Base-by-base conservation (phyloP, 1,140 invertebrate species). In the Drosophila varians region DNA sequence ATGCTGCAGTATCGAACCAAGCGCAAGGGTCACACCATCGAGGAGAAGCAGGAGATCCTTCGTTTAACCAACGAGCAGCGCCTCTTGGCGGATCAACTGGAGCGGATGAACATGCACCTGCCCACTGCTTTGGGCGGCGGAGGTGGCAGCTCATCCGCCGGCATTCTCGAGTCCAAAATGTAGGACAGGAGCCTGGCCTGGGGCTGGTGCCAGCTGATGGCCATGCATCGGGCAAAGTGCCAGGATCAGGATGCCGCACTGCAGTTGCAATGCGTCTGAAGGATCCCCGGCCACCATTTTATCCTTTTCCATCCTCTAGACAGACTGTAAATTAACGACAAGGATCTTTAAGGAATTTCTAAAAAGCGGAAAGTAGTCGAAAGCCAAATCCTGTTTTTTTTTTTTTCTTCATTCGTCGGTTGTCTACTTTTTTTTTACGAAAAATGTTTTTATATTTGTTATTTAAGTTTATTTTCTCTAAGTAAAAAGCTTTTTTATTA, bases 1-100 rank as follows among this genome's bases (percentile, higher is more conserved):
- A 94, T 96, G 73, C 92, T 95, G 48, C 89, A 94, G 11, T 93
- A 95, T 2, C 95, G 96, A 76, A 95, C 96, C 74, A 96, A 96
- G 83, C 96, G 97, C 83, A 93, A 96, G 75, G 93, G 94, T 1
- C 93, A 96, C 7, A 94, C 95, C 18, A 95, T 95, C 76, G 96
- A 97, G 80, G 96, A 97, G 84, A 95, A 95, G 70, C 96, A 97
- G 61, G 94, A 95, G 86, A 96, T 96, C 2, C 94, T 94, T 93
- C 92, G 91, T 25, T 90, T 93, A 12, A 93, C 93, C 47, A 92
- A 92, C 82, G 93, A 94, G 68, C 93, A 94, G 71, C 93, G 93
- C 36, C 91, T 92, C 69, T 90, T 94, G 11, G 93, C 93, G 52
- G 93, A 93, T 82, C 93, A 93, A 80, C 36, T 91, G 45, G 90